Evolutionary conservation across 1,140 invertebrate genomes (phyloP).

Genomic region (Hydropsyche tenuis): DNA sequence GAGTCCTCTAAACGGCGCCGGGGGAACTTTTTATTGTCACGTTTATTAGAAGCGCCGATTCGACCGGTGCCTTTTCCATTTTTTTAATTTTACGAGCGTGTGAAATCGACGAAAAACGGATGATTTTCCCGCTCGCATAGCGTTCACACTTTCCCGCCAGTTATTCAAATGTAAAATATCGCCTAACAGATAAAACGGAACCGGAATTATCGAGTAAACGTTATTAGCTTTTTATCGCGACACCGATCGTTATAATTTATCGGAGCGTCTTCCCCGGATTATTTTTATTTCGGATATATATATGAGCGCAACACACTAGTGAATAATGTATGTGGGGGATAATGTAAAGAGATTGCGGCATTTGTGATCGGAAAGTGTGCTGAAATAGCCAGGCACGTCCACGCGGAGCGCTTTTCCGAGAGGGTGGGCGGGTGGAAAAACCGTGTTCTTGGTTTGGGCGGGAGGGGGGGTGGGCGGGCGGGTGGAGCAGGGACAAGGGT

Average conservation of each 20-base stretch:
- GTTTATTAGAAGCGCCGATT: conserved; percentile 16
- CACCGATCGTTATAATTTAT: background rate
- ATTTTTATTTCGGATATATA: background rate
- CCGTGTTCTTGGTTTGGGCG: background rate
- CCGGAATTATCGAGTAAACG: conserved; percentile 6
- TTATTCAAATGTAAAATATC: conserved; percentile 7
- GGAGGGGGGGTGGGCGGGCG: background rate
- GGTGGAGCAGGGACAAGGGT: background rate
- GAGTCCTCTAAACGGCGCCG: conserved; percentile 6
- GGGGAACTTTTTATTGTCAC: conserved; percentile 22
- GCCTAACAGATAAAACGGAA: background rate
- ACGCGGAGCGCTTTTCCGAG: background rate
- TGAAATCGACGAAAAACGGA: conserved; percentile 23
- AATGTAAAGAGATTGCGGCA: conserved; percentile 17
- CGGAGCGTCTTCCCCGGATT: background rate
- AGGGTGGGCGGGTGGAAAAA: background rate
- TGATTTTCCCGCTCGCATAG: background rate
- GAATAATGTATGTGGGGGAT: conserved; percentile 19
- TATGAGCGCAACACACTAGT: background rate
- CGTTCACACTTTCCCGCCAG: background rate
- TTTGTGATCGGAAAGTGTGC: conserved; percentile 21
- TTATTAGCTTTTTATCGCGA: conserved; percentile 1
- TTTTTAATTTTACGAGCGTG: background rate
- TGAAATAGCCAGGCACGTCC: conserved; percentile 16
- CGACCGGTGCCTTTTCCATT: background rate